Conservation (phyloP, 2,113 vertebrate species). For the Gadus macrocephalus region DNA sequence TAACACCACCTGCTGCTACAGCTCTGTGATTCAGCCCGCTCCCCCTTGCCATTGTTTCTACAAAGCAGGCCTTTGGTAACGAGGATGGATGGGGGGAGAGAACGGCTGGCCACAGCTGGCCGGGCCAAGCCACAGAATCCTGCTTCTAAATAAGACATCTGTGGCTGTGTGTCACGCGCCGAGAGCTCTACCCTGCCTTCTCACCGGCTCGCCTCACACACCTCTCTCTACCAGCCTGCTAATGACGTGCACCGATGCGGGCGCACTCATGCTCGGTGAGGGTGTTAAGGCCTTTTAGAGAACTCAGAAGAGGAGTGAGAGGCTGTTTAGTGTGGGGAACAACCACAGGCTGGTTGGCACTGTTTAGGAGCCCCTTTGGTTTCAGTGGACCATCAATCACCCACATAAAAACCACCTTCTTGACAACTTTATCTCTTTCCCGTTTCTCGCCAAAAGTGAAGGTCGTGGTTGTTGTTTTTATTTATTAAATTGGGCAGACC, state of each 20-base stretch:
- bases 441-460: neutral
- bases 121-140: constrained; percentile 6
- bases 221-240: neutral
- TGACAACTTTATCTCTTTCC: neutral
- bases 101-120: constrained; percentile 36
- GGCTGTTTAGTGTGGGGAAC: neutral
- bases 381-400: no score
- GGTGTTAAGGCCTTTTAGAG: neutral
- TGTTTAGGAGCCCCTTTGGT: neutral
- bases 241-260: neutral
- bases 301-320: neutral
- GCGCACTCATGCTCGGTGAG: neutral
- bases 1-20: constrained; percentile 26
- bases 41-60: neutral
- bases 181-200: neutral
- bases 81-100: constrained; percentile 41
- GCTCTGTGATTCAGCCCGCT: constrained; percentile 8
- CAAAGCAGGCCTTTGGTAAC: constrained; percentile 22
- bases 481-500: neutral
- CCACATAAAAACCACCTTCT: no score
- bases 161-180: constrained; percentile 1
- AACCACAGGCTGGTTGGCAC: neutral
- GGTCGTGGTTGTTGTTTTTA: neutral
- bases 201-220: neutral
- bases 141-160: constrained; percentile 21